A percentile compares a stretch with the other conserved stretches of the same genome.
Evolutionary conservation across 2,113 vertebrate species (phyloP).

Genomic region (Megaptera novaeangliae): DNA sequence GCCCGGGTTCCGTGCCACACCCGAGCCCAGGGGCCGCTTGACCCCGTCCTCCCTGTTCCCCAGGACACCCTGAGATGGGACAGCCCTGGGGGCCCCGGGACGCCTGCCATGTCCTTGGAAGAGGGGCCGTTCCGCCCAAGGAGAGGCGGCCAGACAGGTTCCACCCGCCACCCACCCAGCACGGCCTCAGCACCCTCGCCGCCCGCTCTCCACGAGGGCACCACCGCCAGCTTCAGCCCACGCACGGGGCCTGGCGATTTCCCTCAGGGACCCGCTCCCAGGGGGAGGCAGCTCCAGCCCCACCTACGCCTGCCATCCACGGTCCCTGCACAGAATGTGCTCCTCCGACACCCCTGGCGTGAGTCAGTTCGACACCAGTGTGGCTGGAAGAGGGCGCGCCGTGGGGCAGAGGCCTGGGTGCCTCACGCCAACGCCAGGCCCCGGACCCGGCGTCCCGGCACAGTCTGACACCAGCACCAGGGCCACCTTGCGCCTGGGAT

Average conservation of each 20-base stretch:
- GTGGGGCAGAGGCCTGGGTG: background rate
- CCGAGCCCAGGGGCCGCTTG: background rate
- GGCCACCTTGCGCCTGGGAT: background rate
- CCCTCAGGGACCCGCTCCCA: background rate
- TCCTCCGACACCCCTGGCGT: background rate
- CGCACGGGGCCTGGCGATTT: background rate
- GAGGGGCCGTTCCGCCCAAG: background rate
- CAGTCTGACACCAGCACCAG: background rate
- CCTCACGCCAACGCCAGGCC: fast-evolving
- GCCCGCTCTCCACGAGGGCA: background rate
- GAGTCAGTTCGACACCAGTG: background rate
- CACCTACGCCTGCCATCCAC: background rate
- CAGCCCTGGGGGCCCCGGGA: background rate
- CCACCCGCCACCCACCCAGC: fast-evolving
- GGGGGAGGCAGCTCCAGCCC: no score
- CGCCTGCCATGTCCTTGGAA: background rate
- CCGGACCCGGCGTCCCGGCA: background rate
- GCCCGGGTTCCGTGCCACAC: background rate
- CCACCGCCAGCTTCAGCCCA: background rate
- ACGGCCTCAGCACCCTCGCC: background rate
- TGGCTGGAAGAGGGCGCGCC: background rate
- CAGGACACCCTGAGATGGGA: background rate
- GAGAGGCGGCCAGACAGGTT: no score
- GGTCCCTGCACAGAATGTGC: fast-evolving
- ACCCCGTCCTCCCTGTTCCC: background rate